Evolutionary conservation across 2,113 vertebrate genomes (phyloP).

Genomic region (Lepus europaeus): DNA sequence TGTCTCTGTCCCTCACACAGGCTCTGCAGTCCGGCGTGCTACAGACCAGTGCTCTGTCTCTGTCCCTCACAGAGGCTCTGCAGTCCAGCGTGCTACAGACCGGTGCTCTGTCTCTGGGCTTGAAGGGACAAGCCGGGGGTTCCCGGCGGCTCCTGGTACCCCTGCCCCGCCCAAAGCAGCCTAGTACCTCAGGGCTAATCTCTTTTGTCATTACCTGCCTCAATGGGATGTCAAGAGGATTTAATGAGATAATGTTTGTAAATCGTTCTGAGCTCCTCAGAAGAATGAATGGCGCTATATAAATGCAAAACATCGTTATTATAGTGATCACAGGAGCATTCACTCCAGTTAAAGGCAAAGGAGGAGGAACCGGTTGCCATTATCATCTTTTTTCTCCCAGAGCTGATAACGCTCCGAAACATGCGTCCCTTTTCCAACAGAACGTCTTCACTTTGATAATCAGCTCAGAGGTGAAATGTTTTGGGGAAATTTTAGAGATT

Average conservation of each 20-base stretch:
- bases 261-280: conserved; percentile 72
- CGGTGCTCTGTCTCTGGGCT: not conserved
- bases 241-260: conserved; percentile 82
- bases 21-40: too few species aligned
- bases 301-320: conserved; percentile 79
- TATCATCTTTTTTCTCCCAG: conserved; percentile 62
- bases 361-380: conserved; percentile 44
- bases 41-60: not conserved
- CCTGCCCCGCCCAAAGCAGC: not conserved
- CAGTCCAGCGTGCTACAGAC: too few species aligned
- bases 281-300: conserved; percentile 70
- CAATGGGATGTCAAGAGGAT: conserved; percentile 68
- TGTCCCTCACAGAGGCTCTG: too few species aligned
- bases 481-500: conserved; percentile 70
- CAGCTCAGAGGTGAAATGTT: conserved; percentile 67
- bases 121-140: not conserved
- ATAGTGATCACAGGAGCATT: conserved; percentile 65
- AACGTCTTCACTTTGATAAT: conserved; percentile 71
- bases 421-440: conserved; percentile 36
- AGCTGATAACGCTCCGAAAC: conserved; percentile 63
- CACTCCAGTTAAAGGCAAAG: conserved; percentile 54
- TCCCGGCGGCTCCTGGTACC: not conserved
- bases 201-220: conserved; percentile 66
- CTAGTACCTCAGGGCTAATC: conserved; percentile 67
- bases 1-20: not conserved